Evolutionary conservation across 1,140 invertebrate genomes (phyloP), one percentile per base, ranked within the genome.

Genomic region (Chymomyza costata): DNA sequence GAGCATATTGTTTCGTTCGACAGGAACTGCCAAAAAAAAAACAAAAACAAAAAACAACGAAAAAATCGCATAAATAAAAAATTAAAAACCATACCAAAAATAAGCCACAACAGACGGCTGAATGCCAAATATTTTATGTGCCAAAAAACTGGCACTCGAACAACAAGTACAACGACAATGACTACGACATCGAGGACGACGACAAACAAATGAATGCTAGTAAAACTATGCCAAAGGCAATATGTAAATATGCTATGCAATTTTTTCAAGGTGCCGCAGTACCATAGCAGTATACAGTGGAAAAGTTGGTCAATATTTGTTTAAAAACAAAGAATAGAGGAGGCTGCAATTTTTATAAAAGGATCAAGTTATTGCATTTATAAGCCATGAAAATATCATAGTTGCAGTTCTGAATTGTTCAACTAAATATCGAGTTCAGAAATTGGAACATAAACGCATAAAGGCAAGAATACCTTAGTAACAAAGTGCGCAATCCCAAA

Each of bases 141-240:
- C 71, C 71, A 76, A 78, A 66, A 66, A 55, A 44, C 32, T n/a
- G n/a, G 32, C 32, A 34, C 6, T n/a, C n/a, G n/a, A 34, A 13
- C 6, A 34, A 13, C 32, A 34, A 10, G 37, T 52, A 51, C 66
- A 60, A 47, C 43, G 63, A 38, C 52, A 53, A 41, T 38, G 44
- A 50, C 50, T 50, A 51, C 28, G 37, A 37, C 18, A 41, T 19
- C 53, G 10, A 50, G 13, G 41, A 17, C 16, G 19, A 34, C 14
- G 10, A 37, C 18, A 44, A 30, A 25, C 41, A 25, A 25, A 25
- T 65, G 66, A 55, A 70, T 65, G n/a, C 49, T 52, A 61, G 61
- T 54, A 62, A 74, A 76, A 74, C 61, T 78, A 74, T 76, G 70
- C 70, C 71, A 74, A 74, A 74, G 71, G 71, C 70, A 56, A 65